Conservation (phyloP, 2,113 vertebrate genomes). For the Lophius piscatorius region DNA sequence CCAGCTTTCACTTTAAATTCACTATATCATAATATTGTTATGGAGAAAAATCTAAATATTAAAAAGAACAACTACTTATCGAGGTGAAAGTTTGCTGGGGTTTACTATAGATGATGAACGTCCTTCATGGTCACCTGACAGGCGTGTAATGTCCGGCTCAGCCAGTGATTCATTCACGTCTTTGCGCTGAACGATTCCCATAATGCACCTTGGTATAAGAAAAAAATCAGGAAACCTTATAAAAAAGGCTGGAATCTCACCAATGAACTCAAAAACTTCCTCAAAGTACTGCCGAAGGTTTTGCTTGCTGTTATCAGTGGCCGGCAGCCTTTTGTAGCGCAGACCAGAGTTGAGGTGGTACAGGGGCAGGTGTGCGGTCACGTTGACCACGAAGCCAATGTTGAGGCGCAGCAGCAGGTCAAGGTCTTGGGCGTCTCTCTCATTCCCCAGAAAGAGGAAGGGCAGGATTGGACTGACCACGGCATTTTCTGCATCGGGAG, state of each 20-base stretch:
- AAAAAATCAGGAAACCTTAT: neutral
- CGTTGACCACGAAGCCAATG: constrained; percentile 85
- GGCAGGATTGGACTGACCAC: constrained; percentile 86
- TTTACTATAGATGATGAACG: no score
- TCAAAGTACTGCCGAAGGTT: constrained; percentile 89
- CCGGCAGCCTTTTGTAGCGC: constrained; percentile 85
- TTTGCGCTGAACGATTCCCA: no score
- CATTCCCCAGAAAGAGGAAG: constrained; percentile 86
- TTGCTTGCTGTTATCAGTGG: constrained; percentile 88
- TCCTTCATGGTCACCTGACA: no score
- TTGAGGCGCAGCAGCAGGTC: constrained; percentile 82
- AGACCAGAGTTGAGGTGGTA: constrained; percentile 83
- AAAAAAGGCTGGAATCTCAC: constrained; percentile 63
- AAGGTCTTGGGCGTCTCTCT: constrained; percentile 85
- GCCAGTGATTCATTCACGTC: no score
- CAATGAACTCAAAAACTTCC: constrained; percentile 88
- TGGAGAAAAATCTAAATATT: no score
- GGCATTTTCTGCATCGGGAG: constrained; percentile 85
- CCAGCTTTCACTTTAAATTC: no score
- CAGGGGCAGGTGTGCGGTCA: constrained; percentile 87
- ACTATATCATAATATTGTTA: no score
- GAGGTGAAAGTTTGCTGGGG: no score
- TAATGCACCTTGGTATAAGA: no score
- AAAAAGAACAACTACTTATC: no score
- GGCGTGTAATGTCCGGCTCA: no score